Percentiles rank a stretch among this genome's conserved stretches.
Evolutionary conservation across 2,113 vertebrate species (phyloP).

Genomic region (Pollimyrus isidori): DNA sequence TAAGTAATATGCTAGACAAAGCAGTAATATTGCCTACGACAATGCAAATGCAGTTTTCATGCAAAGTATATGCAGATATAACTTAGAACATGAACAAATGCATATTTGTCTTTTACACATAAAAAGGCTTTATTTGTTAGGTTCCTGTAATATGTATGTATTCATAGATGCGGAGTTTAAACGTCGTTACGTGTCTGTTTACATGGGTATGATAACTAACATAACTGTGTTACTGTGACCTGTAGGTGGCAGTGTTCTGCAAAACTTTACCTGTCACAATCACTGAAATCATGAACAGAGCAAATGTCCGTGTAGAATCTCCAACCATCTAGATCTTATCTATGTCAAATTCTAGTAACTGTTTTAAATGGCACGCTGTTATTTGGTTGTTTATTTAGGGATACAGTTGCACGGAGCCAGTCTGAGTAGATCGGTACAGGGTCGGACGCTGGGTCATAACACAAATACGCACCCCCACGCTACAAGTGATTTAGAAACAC

Average conservation of each 20-base stretch:
- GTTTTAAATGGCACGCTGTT: not conserved
- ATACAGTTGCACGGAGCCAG: not conserved
- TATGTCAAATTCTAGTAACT: not conserved
- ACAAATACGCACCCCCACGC: not conserved
- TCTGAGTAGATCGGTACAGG: not conserved
- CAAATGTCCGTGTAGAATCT: not conserved
- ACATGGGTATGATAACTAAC: too few relatives aligned
- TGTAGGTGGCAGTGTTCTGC: conserved; percentile 15
- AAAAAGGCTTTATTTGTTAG: conserved; percentile 18
- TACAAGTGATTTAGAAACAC: not conserved
- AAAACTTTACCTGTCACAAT: not conserved
- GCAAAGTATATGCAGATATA: conserved; percentile 20
- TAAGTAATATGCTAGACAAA: not conserved
- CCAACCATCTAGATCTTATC: not conserved
- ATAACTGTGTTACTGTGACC: not conserved
- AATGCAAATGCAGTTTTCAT: conserved; percentile 6
- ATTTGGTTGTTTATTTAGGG: not conserved
- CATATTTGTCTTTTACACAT: not conserved
- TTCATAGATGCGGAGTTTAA: not conserved
- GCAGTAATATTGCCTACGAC: not conserved
- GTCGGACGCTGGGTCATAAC: not conserved
- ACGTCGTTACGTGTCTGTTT: not conserved
- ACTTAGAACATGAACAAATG: conserved; percentile 4
- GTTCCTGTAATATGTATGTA: not conserved
- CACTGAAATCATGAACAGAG: not conserved